A percentile compares a stretch with the other conserved stretches of the same genome.
Conservation (phyloP, 2,797 vertebrate species). For the Petrocephalus schoutedeni region DNA sequence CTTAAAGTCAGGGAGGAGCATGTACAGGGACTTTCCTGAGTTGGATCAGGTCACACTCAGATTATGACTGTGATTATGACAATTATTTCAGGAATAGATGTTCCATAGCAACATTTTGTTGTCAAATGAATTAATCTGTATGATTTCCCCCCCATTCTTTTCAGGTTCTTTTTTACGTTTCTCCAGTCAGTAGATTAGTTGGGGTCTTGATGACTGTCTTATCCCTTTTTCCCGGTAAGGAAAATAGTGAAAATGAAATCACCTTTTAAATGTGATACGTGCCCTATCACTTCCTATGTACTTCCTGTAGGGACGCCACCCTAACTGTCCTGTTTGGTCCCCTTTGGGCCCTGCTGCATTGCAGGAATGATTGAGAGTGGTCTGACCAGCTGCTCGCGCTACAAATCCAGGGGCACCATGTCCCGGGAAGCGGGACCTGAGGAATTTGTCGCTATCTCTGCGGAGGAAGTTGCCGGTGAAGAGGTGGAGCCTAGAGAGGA, state of each 20-base stretch:
- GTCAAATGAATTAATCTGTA: neutral
- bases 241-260: neutral
- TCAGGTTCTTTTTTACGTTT: slow-evolving; percentile 92
- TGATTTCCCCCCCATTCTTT: slow-evolving; percentile 21
- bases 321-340: neutral
- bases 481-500: slow-evolving; percentile 60
- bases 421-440: slow-evolving; percentile 67
- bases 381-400: slow-evolving; percentile 84
- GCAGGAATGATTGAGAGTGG: slow-evolving; percentile 92
- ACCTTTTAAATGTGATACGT: neutral
- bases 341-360: neutral
- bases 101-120: neutral
- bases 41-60: neutral
- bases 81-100: neutral
- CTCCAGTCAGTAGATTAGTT: slow-evolving; percentile 87
- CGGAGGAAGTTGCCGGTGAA: slow-evolving; percentile 41
- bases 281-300: neutral
- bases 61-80: neutral
- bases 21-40: neutral
- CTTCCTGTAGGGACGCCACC: neutral
- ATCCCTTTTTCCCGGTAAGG: slow-evolving; percentile 92
- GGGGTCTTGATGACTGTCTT: slow-evolving; percentile 88
- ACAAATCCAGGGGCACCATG: slow-evolving; percentile 73
- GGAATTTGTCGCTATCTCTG: slow-evolving; percentile 38
- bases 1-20: neutral